Evolutionary conservation across 2,888 invertebrate genomes (phyloP).

Genomic region (Apantesis nais): DNA sequence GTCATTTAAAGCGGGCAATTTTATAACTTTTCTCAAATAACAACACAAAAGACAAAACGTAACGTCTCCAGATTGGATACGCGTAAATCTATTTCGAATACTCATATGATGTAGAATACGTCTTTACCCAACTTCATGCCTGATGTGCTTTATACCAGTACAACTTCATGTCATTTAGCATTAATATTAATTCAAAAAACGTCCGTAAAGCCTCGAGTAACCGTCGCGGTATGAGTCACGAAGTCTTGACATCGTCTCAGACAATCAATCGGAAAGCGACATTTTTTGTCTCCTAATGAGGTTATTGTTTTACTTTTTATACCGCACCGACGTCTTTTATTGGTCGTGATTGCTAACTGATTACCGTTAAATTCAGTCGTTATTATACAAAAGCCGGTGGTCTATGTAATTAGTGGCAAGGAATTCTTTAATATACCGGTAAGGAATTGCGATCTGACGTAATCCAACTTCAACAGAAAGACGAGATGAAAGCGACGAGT

Average conservation of each 20-base stretch:
- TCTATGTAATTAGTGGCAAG: constrained; percentile 55
- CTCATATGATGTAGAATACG: constrained; percentile 52
- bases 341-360: constrained; percentile 35
- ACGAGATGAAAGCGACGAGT: constrained; percentile 81
- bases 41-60: constrained; percentile 45
- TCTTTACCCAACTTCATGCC: constrained; percentile 25
- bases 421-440: constrained; percentile 39
- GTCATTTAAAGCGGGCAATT: neutral
- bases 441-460: constrained; percentile 31
- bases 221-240: constrained; percentile 47
- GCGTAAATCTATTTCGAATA: constrained; percentile 39
- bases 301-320: constrained; percentile 56
- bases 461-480: constrained; percentile 68
- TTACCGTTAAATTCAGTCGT: constrained; percentile 41
- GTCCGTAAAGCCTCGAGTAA: constrained; percentile 32
- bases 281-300: constrained; percentile 47
- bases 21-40: constrained; percentile 32
- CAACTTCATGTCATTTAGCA: constrained; percentile 52
- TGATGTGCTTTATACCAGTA: constrained; percentile 32
- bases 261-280: constrained; percentile 49
- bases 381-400: constrained; percentile 25
- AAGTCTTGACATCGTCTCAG: constrained; percentile 49
- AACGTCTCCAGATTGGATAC: constrained; percentile 39
- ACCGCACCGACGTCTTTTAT: constrained; percentile 39
- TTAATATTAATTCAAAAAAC: constrained; percentile 50